Evolutionary conservation across 2,113 vertebrate genomes (phyloP).

Genomic region (Phycodurus eques): DNA sequence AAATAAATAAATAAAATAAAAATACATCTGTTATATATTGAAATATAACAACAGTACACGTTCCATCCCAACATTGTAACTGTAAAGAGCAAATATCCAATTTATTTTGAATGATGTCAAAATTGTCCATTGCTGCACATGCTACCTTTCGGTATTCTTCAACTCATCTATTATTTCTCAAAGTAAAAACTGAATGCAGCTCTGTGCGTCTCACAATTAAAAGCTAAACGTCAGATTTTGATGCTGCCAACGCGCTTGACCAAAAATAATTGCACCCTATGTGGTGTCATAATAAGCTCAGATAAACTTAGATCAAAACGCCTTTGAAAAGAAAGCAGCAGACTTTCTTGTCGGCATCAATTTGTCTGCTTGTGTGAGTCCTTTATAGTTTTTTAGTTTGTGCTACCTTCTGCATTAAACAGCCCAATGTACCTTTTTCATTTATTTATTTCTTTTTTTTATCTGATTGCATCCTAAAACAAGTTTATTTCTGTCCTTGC

Average conservation of each 20-base stretch:
- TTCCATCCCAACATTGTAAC: not conserved
- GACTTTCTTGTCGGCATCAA: conserved; percentile 5
- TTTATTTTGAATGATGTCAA: not conserved
- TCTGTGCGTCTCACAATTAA: not conserved
- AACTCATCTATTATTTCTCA: not conserved
- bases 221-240: conserved; percentile 7
- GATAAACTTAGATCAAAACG: conserved; percentile 8
- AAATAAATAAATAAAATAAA: too few relatives aligned
- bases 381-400: not conserved
- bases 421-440: conserved; percentile 15
- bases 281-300: not conserved
- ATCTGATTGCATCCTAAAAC: conserved; percentile 37
- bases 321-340: not conserved
- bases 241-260: not conserved
- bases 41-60: not conserved
- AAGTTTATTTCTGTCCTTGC: conserved; percentile 35
- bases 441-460: conserved; percentile 41
- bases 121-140: not conserved
- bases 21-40: not conserved
- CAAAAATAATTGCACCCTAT: conserved; percentile 9
- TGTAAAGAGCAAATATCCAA: not conserved
- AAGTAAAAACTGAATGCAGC: not conserved
- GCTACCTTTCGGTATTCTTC: not conserved
- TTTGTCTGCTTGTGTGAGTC: conserved; percentile 9
- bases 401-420: not conserved